These are phyloP conservation scores for Euwallacea fornicatus DNA, from an alignment of 1,140 invertebrate species.

Conservation along the genomic window DNA sequence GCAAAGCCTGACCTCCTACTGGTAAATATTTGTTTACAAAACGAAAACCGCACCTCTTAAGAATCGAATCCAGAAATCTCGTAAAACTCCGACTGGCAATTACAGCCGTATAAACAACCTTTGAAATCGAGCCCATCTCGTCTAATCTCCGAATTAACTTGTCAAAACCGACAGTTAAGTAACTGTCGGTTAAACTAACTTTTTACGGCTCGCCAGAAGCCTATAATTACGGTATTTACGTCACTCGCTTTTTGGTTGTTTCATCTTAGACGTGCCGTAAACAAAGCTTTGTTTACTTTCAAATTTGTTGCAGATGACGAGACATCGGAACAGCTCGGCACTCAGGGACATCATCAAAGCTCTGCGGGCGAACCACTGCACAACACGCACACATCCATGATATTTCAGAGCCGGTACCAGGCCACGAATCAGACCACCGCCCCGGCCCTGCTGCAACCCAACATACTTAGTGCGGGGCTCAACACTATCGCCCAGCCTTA, in stretches of 20 bases:
- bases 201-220: conserved; percentile 9
- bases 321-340: conserved; percentile 11
- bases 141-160: conserved; percentile 13
- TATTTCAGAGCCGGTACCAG: conserved; percentile 45
- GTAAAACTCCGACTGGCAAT: conserved; percentile 14
- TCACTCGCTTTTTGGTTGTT: conserved; percentile 7
- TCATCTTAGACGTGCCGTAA: conserved; percentile 15
- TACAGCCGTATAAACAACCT: conserved; percentile 13
- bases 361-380: not conserved
- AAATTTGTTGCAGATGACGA: conserved; percentile 46
- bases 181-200: conserved; percentile 21
- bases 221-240: conserved; percentile 22
- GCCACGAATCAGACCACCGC: conserved; percentile 35
- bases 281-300: conserved; percentile 9
- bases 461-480: conserved; percentile 44
- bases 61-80: conserved; percentile 7
- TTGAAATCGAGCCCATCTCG: conserved; percentile 14
- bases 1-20: not conserved
- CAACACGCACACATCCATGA: not conserved
- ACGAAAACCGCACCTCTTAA: not conserved
- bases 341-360: conserved; percentile 4
- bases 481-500: conserved; percentile 49
- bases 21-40: not conserved
- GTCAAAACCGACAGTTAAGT: conserved; percentile 23
- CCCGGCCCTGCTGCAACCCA: conserved; percentile 44